phyloP scores from a whole-genome alignment of 2,113 vertebrate genomes.

The Takifugu flavidus region DNA sequence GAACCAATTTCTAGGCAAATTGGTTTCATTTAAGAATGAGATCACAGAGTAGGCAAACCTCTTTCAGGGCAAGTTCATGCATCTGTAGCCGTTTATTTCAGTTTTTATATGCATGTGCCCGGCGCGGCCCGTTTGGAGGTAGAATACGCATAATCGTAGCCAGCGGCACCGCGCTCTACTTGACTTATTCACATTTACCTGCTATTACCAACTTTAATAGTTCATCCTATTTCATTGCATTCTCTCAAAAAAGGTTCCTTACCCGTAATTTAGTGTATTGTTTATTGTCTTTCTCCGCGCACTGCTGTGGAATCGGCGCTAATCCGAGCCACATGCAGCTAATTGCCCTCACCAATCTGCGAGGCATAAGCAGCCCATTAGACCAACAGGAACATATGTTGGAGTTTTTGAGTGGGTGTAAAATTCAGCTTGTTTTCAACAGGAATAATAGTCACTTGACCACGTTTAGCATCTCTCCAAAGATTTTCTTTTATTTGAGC shows the following conservation, averaged over 20 bases:
- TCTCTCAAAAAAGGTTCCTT: slow-evolving; percentile 52
- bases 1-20: slow-evolving; percentile 85
- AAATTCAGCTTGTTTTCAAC: slow-evolving; percentile 43
- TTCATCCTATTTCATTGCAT: slow-evolving; percentile 50
- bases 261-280: slow-evolving; percentile 46
- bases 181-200: slow-evolving; percentile 63
- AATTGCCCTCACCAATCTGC: slow-evolving; percentile 59
- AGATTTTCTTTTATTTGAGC: slow-evolving; percentile 1
- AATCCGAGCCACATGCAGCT: slow-evolving; percentile 63
- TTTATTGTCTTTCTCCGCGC: slow-evolving; percentile 50
- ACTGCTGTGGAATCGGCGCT: slow-evolving; percentile 51
- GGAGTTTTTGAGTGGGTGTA: slow-evolving; percentile 42
- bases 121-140: slow-evolving; percentile 61
- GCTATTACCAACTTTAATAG: slow-evolving; percentile 58
- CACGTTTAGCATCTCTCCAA: slow-evolving; percentile 24
- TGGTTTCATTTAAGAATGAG: slow-evolving; percentile 82
- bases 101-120: slow-evolving; percentile 67
- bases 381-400: slow-evolving; percentile 52
- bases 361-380: slow-evolving; percentile 50
- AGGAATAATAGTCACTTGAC: slow-evolving; percentile 41
- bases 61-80: slow-evolving; percentile 76
- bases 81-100: slow-evolving; percentile 73
- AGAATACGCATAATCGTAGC: slow-evolving; percentile 66
- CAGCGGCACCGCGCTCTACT: slow-evolving; percentile 45
- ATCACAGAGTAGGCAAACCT: slow-evolving; percentile 80